Evolutionary conservation across 1,140 invertebrate species (phyloP).

Genomic region (Drosophila ironensis): DNA sequence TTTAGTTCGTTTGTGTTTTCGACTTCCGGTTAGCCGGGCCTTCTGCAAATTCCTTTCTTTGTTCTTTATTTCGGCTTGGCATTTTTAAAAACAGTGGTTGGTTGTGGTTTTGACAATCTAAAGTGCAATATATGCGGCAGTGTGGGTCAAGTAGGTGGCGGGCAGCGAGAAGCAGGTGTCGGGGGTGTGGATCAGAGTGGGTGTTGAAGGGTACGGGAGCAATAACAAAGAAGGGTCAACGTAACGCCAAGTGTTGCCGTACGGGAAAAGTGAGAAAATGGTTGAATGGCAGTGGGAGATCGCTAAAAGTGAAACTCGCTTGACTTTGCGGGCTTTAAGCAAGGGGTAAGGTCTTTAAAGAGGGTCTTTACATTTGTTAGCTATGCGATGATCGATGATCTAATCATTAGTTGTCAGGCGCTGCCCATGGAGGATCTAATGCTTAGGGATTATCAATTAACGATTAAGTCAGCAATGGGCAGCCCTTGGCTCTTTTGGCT

Average conservation of each 20-base stretch:
- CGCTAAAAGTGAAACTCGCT: constrained; percentile 13
- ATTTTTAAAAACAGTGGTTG: constrained; percentile 19
- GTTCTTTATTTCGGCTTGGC: constrained; percentile 56
- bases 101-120: constrained; percentile 60
- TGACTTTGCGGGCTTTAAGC: background rate
- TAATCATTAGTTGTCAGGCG: no score
- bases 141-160: constrained; percentile 55
- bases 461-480: no score
- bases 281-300: background rate
- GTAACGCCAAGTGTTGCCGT: constrained; percentile 13
- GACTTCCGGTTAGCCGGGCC: constrained; percentile 74
- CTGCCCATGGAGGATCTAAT: no score
- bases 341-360: no score
- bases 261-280: background rate
- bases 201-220: constrained; percentile 8
- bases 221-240: constrained; percentile 29
- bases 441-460: no score
- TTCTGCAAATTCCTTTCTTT: constrained; percentile 65
- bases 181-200: background rate
- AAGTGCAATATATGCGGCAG: constrained; percentile 39
- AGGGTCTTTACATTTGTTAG: background rate
- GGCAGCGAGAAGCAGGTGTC: no score
- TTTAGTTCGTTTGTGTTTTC: constrained; percentile 78
- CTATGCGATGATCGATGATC: no score
- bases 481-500: no score